phyloP scores from a whole-genome alignment of 2,113 vertebrate species.

The Egretta garzetta region DNA sequence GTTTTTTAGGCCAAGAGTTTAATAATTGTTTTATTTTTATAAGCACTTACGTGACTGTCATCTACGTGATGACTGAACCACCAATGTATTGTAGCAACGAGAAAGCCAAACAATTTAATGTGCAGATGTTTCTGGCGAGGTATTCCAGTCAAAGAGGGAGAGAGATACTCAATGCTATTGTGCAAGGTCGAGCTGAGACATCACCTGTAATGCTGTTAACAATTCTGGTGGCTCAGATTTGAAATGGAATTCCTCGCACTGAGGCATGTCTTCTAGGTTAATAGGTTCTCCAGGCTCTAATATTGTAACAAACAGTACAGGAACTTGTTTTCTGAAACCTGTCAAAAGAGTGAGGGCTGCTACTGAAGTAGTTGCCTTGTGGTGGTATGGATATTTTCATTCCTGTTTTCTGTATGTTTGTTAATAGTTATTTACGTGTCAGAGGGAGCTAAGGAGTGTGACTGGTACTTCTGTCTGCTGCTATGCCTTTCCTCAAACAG shows the following conservation, averaged over 20 bases:
- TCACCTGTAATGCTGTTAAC: background rate
- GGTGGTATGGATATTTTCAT: background rate
- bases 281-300: background rate
- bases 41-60: background rate
- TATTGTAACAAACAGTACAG: background rate
- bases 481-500: background rate
- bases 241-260: background rate
- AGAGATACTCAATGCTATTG: background rate
- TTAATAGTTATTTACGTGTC: background rate
- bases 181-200: background rate
- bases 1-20: background rate
- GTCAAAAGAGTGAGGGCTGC: background rate
- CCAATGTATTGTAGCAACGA: background rate
- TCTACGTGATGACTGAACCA: background rate
- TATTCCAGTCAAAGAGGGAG: background rate
- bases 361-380: background rate
- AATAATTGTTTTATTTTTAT: background rate
- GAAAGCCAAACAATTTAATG: background rate
- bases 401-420: background rate
- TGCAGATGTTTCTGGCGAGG: background rate
- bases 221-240: background rate
- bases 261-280: background rate
- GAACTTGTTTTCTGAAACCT: background rate
- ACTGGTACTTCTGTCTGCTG: background rate
- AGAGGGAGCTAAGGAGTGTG: background rate